These are phyloP conservation scores for Tamandua tetradactyla DNA, from an alignment of 2,797 vertebrate species.

Conservation along the genomic window DNA sequence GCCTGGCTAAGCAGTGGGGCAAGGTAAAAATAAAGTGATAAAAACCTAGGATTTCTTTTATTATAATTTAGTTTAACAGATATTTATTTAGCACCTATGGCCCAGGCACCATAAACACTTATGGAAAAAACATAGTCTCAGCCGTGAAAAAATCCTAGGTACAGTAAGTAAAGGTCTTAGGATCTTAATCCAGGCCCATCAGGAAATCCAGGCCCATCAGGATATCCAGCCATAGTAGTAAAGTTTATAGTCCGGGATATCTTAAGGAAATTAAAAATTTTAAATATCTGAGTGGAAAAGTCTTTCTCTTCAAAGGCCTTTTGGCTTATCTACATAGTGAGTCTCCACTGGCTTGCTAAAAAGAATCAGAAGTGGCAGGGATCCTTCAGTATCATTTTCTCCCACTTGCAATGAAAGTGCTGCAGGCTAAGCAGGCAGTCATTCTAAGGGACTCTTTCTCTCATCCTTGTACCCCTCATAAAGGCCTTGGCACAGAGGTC, in stretches of 20 bases:
- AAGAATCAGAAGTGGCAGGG: slow-evolving; percentile 3
- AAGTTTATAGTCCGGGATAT: slow-evolving; percentile 27
- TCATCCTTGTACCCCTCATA: slow-evolving; percentile 1
- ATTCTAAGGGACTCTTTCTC: slow-evolving; percentile 30
- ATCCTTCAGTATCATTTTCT: not conserved
- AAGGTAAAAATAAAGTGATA: not conserved
- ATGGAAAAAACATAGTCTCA: slow-evolving; percentile 40
- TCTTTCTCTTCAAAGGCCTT: slow-evolving; percentile 29
- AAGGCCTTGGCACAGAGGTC: slow-evolving; percentile 13
- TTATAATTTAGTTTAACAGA: slow-evolving; percentile 14
- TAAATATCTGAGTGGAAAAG: not conserved
- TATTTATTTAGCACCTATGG: not conserved
- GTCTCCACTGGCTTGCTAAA: slow-evolving; percentile 40
- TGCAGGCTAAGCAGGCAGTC: not conserved
- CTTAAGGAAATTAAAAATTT: slow-evolving; percentile 58
- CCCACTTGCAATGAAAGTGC: not conserved
- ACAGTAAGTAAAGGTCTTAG: slow-evolving; percentile 19
- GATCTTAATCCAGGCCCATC: not conserved
- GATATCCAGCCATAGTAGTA: slow-evolving; percentile 7
- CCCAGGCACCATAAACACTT: slow-evolving; percentile 2
- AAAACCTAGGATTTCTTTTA: slow-evolving; percentile 28
- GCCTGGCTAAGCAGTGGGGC: not conserved
- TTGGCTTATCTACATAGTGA: not conserved
- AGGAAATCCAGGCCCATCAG: slow-evolving; percentile 23
- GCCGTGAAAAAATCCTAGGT: slow-evolving; percentile 38